These are phyloP conservation scores for Pelodiscus sinensis DNA, from an alignment of 2,113 vertebrate species.

Conservation along the genomic window DNA sequence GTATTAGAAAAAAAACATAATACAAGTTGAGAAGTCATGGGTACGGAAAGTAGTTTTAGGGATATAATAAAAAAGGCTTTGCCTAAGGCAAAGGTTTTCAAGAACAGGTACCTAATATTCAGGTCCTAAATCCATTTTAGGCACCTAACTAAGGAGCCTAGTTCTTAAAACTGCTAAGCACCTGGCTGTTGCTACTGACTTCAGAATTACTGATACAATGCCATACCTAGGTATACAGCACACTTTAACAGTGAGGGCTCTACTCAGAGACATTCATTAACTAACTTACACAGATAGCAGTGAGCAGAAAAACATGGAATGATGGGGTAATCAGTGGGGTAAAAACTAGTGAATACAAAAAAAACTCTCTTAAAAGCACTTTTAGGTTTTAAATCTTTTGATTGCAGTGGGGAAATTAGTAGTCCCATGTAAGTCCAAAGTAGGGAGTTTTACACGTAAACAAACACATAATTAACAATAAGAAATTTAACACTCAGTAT, in stretches of 20 bases:
- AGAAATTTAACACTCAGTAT: background rate
- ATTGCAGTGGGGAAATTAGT: background rate
- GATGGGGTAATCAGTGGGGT: background rate
- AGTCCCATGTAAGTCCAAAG: background rate
- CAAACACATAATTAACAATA: background rate
- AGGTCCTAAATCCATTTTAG: background rate
- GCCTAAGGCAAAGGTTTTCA: background rate
- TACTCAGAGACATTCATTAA: background rate
- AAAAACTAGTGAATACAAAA: background rate
- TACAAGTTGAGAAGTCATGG: background rate
- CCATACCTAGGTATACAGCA: fast-evolving
- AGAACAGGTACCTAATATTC: too few relatives aligned
- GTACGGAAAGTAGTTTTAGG: background rate
- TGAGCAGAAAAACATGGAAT: background rate
- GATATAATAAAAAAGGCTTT: background rate
- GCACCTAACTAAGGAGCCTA: background rate
- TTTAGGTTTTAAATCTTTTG: background rate
- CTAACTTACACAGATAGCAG: background rate
- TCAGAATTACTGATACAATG: background rate
- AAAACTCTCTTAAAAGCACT: background rate
- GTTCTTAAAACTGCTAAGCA: background rate
- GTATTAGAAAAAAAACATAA: background rate
- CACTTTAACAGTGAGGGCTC: background rate
- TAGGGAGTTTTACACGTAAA: background rate
- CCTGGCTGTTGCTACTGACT: fast-evolving